A percentile compares a stretch with the other conserved stretches of the same genome.
Conservation (phyloP, 2,113 vertebrate species). For the Oreochromis aureus region DNA sequence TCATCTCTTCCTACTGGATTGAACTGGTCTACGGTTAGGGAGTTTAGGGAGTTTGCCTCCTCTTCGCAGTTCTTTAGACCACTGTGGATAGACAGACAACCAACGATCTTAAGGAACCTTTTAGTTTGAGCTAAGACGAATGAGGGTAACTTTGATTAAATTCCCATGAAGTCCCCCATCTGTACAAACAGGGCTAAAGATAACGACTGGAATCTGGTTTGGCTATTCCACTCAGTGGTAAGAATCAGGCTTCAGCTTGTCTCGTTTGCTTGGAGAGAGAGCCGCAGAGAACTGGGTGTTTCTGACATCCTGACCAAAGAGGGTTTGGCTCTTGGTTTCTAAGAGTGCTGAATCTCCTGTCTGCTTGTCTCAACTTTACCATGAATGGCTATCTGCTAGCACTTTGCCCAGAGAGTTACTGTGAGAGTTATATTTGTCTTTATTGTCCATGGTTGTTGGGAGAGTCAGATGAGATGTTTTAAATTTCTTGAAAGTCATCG, state of each 20-base stretch:
- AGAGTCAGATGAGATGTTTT: background rate
- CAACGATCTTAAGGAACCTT: background rate
- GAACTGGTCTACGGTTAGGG: background rate
- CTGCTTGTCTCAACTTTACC: background rate
- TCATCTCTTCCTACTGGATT: background rate
- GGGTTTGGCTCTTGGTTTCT: slow-evolving; percentile 10
- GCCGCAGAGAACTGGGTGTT: slow-evolving; percentile 13
- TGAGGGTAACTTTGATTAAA: background rate
- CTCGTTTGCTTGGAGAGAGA: background rate
- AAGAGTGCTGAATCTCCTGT: background rate
- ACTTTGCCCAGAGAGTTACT: background rate
- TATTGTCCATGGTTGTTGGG: background rate
- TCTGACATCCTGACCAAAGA: slow-evolving; percentile 20
- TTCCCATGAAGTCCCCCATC: slow-evolving; percentile 6
- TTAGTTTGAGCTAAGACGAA: background rate
- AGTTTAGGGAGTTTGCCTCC: background rate
- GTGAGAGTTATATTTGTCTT: slow-evolving; percentile 1
- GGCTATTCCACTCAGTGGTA: slow-evolving; percentile 10
- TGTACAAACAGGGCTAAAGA: slow-evolving; percentile 29
- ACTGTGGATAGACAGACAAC: background rate
- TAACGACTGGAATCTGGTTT: slow-evolving; percentile 20
- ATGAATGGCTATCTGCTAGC: background rate
- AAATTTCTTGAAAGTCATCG: background rate
- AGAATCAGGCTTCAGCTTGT: slow-evolving; percentile 10
- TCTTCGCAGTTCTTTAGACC: background rate